Evolutionary conservation across 2,888 invertebrate species (phyloP).

Genomic region (Cryptosula pallasiana): DNA sequence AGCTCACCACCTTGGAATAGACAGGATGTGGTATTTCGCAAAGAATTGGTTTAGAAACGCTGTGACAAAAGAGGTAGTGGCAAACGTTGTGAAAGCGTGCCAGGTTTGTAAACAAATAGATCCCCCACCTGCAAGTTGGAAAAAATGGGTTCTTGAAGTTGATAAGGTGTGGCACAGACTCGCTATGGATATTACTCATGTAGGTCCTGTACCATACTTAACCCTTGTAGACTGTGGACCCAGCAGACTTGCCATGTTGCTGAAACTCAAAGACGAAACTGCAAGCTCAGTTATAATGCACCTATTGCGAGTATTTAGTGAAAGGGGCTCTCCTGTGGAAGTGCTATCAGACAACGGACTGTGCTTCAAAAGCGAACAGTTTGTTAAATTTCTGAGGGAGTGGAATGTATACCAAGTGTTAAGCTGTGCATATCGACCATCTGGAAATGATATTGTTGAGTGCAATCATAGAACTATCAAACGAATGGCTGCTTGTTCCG

Average conservation of each 20-base stretch:
- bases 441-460: not conserved
- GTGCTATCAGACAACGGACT: slow-evolving; percentile 26
- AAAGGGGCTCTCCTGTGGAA: slow-evolving; percentile 24
- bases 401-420: not conserved
- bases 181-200: not conserved
- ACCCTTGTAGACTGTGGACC: not conserved
- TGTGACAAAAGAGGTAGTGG: not conserved
- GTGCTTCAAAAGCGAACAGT: not conserved
- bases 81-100: not conserved
- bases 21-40: not conserved
- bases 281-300: not conserved
- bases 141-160: not conserved
- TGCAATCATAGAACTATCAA: slow-evolving; percentile 25
- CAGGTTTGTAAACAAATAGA: slow-evolving; percentile 15
- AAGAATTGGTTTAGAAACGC: not conserved
- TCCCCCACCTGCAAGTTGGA: not conserved
- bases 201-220: not conserved
- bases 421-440: slow-evolving; percentile 22
- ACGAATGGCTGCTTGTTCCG: not conserved
- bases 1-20: not conserved
- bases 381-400: not conserved
- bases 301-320: not conserved
- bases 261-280: not conserved
- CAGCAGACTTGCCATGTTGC: not conserved
- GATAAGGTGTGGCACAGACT: not conserved